These are phyloP conservation scores for Aphaenogaster ashmeadi DNA, from an alignment of 1,140 invertebrate species.

Conservation along the genomic window DNA sequence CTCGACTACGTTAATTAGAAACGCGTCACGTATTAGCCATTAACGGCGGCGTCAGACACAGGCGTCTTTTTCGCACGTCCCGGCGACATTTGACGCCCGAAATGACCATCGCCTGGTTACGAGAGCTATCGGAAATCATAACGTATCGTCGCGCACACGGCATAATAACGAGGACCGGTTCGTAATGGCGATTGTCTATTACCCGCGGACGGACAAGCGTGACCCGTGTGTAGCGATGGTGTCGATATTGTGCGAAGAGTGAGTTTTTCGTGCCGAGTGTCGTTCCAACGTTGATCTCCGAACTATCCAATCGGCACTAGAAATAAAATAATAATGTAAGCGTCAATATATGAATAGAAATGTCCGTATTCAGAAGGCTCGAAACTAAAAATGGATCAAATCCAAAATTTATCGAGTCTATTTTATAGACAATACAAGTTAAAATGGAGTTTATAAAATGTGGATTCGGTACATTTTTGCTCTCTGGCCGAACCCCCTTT, in stretches of 20 bases:
- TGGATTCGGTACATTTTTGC: not conserved
- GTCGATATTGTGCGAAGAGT: not conserved
- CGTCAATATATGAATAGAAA: not conserved
- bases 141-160: slow-evolving; percentile 48
- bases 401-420: not conserved
- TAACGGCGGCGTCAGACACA: slow-evolving; percentile 65
- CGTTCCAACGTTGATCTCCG: not conserved
- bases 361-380: not conserved
- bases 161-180: slow-evolving; percentile 74
- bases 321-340: not conserved
- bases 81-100: slow-evolving; percentile 58
- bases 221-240: slow-evolving; percentile 30
- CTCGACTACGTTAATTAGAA: slow-evolving; percentile 68
- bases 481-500: not conserved
- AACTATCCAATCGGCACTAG: not conserved
- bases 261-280: not conserved
- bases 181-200: slow-evolving; percentile 80
- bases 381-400: not conserved
- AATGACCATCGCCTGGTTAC: slow-evolving; percentile 48
- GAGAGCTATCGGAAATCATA: slow-evolving; percentile 77
- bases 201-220: slow-evolving; percentile 55
- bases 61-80: slow-evolving; percentile 61
- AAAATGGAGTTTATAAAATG: slow-evolving; percentile 30
- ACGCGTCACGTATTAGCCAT: slow-evolving; percentile 73
- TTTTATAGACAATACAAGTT: not conserved